These are phyloP conservation scores for Athene noctua DNA, from an alignment of 2,113 vertebrate genomes.

Conservation along the genomic window DNA sequence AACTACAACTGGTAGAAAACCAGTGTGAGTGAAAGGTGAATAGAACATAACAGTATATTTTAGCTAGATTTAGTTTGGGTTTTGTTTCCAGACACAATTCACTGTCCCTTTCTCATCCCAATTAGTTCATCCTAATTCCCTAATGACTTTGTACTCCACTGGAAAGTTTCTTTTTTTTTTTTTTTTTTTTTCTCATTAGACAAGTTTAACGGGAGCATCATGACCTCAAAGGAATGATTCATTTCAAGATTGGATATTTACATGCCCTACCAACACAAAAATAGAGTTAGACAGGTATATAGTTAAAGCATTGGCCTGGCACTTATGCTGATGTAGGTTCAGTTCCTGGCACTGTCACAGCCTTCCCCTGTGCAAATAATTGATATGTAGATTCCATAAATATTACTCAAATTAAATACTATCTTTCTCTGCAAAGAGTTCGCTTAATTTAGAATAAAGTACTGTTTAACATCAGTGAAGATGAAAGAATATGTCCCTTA, in stretches of 20 bases:
- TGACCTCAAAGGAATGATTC: constrained; percentile 1
- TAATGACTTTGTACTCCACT: not conserved
- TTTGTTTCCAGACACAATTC: not conserved
- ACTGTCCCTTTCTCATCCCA: not conserved
- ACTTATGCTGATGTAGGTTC: not conserved
- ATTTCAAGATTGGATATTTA: constrained; percentile 11
- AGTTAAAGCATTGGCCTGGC: not conserved
- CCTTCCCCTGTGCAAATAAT: not conserved
- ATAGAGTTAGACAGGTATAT: not conserved
- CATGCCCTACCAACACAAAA: not conserved
- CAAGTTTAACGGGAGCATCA: constrained; percentile 17
- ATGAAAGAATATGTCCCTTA: not conserved
- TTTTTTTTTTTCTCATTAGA: constrained; percentile 22
- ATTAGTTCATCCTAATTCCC: not conserved
- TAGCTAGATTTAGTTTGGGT: not conserved
- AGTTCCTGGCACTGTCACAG: not conserved
- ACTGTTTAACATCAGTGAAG: not conserved
- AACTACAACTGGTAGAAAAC: not conserved
- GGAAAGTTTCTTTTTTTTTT: too few relatives aligned
- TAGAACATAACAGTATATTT: not conserved
- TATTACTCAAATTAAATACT: not conserved
- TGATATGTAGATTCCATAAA: not conserved
- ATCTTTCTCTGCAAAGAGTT: not conserved
- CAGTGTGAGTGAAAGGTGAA: not conserved
- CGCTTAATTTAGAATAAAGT: not conserved